Percentiles rank a stretch among this genome's conserved stretches.
These are phyloP conservation scores for Cottus gobio DNA, from an alignment of 2,113 vertebrate species.

Conservation along the genomic window DNA sequence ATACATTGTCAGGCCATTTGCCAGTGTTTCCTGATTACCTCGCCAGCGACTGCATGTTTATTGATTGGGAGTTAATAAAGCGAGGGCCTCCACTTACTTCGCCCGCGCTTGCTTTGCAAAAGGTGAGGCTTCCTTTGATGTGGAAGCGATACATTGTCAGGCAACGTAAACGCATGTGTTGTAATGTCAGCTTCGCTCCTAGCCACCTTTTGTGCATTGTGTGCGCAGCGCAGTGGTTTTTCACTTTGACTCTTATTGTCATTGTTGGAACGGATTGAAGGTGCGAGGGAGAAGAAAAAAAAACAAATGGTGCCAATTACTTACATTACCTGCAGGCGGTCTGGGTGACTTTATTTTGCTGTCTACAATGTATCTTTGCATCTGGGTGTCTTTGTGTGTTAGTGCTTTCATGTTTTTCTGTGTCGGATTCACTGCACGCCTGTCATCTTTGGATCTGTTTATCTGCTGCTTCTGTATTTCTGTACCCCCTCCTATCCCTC, in stretches of 20 bases:
- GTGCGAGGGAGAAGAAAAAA: conserved; percentile 40
- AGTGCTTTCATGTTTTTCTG: conserved; percentile 47
- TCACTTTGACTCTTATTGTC: conserved; percentile 48
- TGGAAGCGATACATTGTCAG: conserved; percentile 87
- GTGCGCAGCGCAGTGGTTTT: conserved; percentile 1
- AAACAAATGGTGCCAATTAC: conserved; percentile 72
- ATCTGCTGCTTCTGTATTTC: conserved; percentile 34
- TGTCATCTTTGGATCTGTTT: conserved; percentile 56
- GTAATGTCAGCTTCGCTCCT: conserved; percentile 66
- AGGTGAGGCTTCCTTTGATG: conserved; percentile 92
- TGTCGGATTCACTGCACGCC: conserved; percentile 34
- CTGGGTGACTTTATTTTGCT: conserved; percentile 51
- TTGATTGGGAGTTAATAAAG: conserved; percentile 99
- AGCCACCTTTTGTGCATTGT: conserved; percentile 22
- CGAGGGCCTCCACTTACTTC: conserved; percentile 80
- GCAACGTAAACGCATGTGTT: conserved; percentile 61
- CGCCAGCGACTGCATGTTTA: conserved; percentile 95
- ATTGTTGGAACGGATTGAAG: conserved; percentile 59
- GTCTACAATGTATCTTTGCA: conserved; percentile 51
- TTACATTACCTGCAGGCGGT: conserved; percentile 54
- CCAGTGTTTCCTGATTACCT: conserved; percentile 98
- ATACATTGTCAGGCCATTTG: conserved; percentile 98
- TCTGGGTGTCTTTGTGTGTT: conserved; percentile 48
- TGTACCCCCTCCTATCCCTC: background rate
- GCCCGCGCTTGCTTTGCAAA: conserved; percentile 86